Conservation (phyloP, 2,797 vertebrate genomes). For the Emydoidea blandingii region DNA sequence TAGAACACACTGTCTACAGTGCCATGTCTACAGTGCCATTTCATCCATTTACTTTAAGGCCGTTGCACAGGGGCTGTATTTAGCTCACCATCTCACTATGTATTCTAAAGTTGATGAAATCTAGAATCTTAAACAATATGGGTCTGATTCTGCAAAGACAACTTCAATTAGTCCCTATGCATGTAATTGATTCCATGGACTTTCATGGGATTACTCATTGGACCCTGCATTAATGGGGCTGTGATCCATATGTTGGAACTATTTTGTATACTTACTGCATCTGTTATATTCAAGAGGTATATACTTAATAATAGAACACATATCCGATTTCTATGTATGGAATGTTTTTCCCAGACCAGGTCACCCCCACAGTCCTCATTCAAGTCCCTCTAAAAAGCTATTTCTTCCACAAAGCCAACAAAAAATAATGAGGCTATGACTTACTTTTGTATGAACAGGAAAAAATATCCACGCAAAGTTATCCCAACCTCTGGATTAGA, state of each 20-base stretch:
- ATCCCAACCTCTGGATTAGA: neutral
- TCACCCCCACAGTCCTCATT: neutral
- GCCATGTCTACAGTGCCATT: neutral
- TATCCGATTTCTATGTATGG: neutral
- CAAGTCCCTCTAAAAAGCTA: neutral
- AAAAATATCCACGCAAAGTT: neutral
- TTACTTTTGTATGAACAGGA: neutral
- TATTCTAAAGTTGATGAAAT: slow-evolving; percentile 16
- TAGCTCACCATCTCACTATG: neutral
- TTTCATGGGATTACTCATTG: slow-evolving; percentile 13
- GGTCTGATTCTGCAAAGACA: neutral
- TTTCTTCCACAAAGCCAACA: neutral
- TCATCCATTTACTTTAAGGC: neutral
- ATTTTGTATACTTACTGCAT: neutral
- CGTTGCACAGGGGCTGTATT: neutral
- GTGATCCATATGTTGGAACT: neutral
- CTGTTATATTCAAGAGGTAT: slow-evolving; percentile 14
- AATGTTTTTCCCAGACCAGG: neutral
- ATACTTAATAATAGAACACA: neutral
- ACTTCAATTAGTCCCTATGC: neutral
- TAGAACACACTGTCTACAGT: neutral
- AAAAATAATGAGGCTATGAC: neutral
- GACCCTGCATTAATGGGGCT: neutral
- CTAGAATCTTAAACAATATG: neutral
- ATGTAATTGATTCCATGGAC: neutral